These are phyloP conservation scores for Cervus canadensis DNA, from an alignment of 2,113 vertebrate species.

Conservation along the genomic window DNA sequence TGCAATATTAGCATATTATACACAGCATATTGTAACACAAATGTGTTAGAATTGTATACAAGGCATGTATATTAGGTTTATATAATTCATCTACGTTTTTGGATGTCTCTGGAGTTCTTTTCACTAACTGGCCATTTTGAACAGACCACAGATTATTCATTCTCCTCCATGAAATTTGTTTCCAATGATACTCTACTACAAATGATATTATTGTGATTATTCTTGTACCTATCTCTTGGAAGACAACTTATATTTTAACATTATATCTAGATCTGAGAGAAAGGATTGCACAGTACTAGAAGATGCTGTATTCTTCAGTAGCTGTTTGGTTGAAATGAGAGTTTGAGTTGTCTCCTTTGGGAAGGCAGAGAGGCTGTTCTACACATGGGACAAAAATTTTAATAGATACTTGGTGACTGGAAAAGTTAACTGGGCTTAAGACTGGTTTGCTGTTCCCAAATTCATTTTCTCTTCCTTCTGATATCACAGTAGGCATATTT, in stretches of 20 bases:
- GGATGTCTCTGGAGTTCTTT: neutral
- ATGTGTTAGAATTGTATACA: neutral
- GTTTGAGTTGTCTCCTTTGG: neutral
- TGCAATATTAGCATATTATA: neutral
- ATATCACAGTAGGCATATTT: neutral
- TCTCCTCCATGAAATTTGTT: neutral
- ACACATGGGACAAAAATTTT: neutral
- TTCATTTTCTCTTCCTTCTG: neutral
- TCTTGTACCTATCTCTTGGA: neutral
- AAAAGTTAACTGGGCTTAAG: neutral
- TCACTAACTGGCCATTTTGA: neutral
- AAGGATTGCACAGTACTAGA: neutral
- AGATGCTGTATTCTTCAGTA: neutral
- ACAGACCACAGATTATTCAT: neutral
- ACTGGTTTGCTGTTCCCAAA: neutral
- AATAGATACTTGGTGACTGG: neutral
- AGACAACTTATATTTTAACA: neutral
- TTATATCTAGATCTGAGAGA: neutral
- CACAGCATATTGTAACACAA: neutral
- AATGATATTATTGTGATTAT: neutral
- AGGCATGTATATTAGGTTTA: neutral
- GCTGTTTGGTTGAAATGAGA: neutral
- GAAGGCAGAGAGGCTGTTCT: neutral
- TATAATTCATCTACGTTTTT: neutral
- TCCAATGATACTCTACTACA: neutral